Base-by-base conservation (phyloP, 1,140 invertebrate species). In the Scaptodrosophila lebanonensis region DNA sequence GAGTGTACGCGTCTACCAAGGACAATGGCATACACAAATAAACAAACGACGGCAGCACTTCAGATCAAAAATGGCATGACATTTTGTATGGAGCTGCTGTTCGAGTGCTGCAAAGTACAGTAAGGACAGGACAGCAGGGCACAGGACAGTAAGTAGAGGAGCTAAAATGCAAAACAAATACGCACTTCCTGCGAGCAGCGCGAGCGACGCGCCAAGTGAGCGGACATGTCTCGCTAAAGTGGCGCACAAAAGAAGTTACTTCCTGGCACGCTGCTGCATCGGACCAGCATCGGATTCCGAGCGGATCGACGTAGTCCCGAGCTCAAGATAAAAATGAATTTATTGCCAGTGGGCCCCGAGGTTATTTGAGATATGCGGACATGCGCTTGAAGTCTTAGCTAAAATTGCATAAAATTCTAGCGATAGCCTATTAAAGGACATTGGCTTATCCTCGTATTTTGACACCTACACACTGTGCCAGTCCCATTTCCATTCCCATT, bases 391-490 rank as follows among this genome's bases (percentile, higher is more conserved):
- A 54, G 25, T 65, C 50, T 79, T 71, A 66, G 61, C 75, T 66
- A 75, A 82, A 62, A 82, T 82, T 82, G 75, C 75, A 82, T 70
- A 63, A 82, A 63, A 48, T 56, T 40, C 35, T 17, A 20, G 35
- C 15, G 30, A 18, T 33, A 75, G 64, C 73, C 75, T 79, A 75
- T 85, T 83, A 83, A 43, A 45, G 58, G 66, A 79, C 83, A 85
- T 79, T 85, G 77, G 83, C 83, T 85, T 82, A 85, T 66, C 22
- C 52, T 22, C 36, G 70, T 82, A 85, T 85, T 85, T 85, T 83
- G 83, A 85, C 83, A 85, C 83, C 83, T 85, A 49, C n/a, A 16
- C 16, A 33, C 54, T 50, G 61, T 35, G 49, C 51, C 30, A 45
- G 27, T n/a, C n/a, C n/a, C n/a, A n/a, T n/a, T n/a, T n/a, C n/a